Evolutionary conservation across 1,140 invertebrate species (phyloP).

Genomic region (Trachymyrmex cornetzi): DNA sequence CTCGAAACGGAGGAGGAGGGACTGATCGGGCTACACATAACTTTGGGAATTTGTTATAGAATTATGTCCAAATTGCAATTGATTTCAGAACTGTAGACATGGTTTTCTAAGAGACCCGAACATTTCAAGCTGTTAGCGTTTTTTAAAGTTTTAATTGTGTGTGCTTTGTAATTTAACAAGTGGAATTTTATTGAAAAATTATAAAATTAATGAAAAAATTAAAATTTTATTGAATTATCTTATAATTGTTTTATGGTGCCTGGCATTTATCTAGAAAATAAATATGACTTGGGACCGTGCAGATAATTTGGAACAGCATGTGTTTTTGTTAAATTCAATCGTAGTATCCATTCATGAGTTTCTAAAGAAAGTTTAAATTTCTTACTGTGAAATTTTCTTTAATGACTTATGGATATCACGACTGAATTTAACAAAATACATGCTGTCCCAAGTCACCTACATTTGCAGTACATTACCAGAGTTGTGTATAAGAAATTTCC

Average conservation of each 20-base stretch:
- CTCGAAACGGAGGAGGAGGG: constrained; percentile 75
- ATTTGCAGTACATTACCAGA: background rate
- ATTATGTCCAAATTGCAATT: constrained; percentile 17
- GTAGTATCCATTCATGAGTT: too few species aligned
- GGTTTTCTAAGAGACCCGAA: background rate
- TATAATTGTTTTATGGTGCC: background rate
- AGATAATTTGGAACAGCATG: too few species aligned
- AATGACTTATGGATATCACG: too few species aligned
- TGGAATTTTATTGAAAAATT: too few species aligned
- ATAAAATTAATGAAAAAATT: too few species aligned
- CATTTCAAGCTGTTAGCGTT: too few species aligned
- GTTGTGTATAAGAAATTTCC: background rate
- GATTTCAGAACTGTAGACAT: background rate
- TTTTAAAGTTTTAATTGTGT: background rate
- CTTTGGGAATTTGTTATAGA: background rate
- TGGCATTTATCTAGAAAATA: background rate
- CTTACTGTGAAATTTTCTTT: too few species aligned
- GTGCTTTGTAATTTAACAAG: background rate
- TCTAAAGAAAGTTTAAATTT: too few species aligned
- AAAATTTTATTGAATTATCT: background rate
- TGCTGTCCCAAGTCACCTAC: too few species aligned
- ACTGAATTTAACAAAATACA: background rate
- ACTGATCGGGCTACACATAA: constrained; percentile 54
- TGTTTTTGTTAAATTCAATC: too few species aligned
- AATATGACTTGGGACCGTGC: too few species aligned